phyloP scores from a whole-genome alignment of 1,140 invertebrate species.

The Sycophaga agraensis region DNA sequence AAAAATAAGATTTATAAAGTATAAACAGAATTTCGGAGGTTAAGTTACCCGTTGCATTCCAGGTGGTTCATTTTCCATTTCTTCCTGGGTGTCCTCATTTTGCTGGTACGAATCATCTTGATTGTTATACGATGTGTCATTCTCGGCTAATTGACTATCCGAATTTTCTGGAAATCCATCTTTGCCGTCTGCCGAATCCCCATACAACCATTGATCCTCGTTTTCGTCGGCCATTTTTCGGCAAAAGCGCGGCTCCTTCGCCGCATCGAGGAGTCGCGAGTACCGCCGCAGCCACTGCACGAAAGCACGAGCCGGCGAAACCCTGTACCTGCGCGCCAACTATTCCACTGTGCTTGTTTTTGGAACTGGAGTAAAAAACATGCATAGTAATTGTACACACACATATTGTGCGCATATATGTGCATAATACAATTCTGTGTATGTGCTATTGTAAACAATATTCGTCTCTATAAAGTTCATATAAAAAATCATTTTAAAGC shows the following conservation, averaged over 20 bases:
- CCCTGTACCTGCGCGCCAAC: not conserved
- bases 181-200: constrained; percentile 59
- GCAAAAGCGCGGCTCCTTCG: constrained; percentile 1
- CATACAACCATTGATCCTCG: constrained; percentile 77
- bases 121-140: constrained; percentile 36
- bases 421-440: no score
- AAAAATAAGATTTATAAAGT: constrained; percentile 1
- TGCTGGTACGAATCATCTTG: constrained; percentile 44
- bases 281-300: not conserved
- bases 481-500: no score
- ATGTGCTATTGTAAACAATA: no score
- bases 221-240: constrained; percentile 68
- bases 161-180: constrained; percentile 37
- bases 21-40: constrained; percentile 18
- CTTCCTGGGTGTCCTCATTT: constrained; percentile 27
- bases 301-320: not conserved
- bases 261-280: not conserved
- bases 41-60: constrained; percentile 30
- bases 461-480: no score
- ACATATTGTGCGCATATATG: not conserved
- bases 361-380: not conserved
- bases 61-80: constrained; percentile 21
- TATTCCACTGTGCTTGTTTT: not conserved
- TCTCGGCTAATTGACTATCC: constrained; percentile 41
- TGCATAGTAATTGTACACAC: not conserved